A percentile compares a stretch with the other conserved stretches of the same genome.
phyloP scores from a whole-genome alignment of 2,113 vertebrate genomes.

The Eulacestoma nigropectus region DNA sequence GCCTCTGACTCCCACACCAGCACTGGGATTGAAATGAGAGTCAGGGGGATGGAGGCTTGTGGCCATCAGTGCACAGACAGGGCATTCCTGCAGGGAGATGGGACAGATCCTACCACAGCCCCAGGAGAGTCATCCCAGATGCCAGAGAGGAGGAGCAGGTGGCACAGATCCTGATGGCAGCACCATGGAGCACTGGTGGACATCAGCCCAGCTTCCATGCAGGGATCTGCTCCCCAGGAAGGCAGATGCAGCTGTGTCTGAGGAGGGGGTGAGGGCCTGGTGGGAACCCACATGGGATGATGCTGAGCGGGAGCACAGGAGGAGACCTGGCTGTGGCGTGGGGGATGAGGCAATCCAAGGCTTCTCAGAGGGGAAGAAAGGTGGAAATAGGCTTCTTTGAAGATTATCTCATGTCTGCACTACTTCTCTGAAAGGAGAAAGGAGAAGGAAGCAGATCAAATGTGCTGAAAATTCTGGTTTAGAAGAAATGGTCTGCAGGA shows the following conservation, averaged over 20 bases:
- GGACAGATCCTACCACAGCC: neutral
- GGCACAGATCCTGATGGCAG: neutral
- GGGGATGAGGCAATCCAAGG: neutral
- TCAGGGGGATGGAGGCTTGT: neutral
- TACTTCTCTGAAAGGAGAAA: neutral
- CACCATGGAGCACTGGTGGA: neutral
- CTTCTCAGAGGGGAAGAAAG: neutral
- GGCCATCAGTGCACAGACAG: neutral
- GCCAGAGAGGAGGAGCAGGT: neutral
- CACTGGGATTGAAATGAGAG: no score
- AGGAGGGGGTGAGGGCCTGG: neutral
- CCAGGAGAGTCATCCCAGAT: neutral
- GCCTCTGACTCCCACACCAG: neutral
- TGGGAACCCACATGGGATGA: rapidly evolving
- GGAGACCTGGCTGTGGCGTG: neutral
- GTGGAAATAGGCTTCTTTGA: neutral
- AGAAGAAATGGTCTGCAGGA: neutral
- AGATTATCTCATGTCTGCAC: neutral
- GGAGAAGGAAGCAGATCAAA: neutral
- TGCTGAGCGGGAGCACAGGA: neutral
- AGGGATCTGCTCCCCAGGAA: neutral
- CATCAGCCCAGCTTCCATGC: neutral
- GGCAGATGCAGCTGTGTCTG: rapidly evolving
- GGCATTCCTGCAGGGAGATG: neutral
- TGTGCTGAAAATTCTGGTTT: neutral